A percentile compares a stretch with the other conserved stretches of the same genome.
Conservation (phyloP, 2,113 vertebrate species). For the Trematomus loennbergii region DNA sequence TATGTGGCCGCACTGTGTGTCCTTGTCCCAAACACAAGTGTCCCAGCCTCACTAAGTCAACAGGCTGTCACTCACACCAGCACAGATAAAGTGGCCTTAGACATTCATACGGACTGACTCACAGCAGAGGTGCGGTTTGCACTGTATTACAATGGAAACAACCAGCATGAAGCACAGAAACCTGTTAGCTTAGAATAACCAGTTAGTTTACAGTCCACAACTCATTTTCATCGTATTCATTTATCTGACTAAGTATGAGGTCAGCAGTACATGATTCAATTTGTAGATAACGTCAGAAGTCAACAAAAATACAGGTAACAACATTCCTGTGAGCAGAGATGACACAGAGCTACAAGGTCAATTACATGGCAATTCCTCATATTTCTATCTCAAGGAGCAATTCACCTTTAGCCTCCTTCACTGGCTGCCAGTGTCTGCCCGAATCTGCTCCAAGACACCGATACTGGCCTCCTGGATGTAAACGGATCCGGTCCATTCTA, state of each 20-base stretch:
- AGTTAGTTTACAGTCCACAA: slow-evolving; percentile 44
- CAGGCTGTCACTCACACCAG: slow-evolving; percentile 30
- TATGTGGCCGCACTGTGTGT: slow-evolving; percentile 4
- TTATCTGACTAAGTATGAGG: slow-evolving; percentile 7
- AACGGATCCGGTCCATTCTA: too few relatives aligned
- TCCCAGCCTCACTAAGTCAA: slow-evolving; percentile 52
- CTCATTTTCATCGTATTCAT: not conserved
- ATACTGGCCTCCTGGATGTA: too few relatives aligned
- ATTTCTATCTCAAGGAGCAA: not conserved
- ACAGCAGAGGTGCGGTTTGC: slow-evolving; percentile 54
- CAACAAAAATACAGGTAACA: not conserved
- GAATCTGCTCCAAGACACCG: too few relatives aligned
- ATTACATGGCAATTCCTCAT: not conserved
- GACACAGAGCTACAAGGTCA: not conserved
- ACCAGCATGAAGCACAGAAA: slow-evolving; percentile 4
- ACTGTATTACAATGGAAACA: not conserved
- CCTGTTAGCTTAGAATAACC: slow-evolving; percentile 58
- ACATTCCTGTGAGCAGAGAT: not conserved
- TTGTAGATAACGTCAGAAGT: not conserved
- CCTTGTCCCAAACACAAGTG: slow-evolving; percentile 31
- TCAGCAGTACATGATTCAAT: slow-evolving; percentile 2
- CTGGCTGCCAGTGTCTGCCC: too few relatives aligned
- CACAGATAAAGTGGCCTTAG: slow-evolving; percentile 33
- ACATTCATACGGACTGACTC: slow-evolving; percentile 53
- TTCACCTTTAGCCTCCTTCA: not conserved